Evolutionary conservation across 64 coral and sea anemone species (phyloP), one percentile per base, ranked within the genome.

Genomic region (Actinia equina): DNA sequence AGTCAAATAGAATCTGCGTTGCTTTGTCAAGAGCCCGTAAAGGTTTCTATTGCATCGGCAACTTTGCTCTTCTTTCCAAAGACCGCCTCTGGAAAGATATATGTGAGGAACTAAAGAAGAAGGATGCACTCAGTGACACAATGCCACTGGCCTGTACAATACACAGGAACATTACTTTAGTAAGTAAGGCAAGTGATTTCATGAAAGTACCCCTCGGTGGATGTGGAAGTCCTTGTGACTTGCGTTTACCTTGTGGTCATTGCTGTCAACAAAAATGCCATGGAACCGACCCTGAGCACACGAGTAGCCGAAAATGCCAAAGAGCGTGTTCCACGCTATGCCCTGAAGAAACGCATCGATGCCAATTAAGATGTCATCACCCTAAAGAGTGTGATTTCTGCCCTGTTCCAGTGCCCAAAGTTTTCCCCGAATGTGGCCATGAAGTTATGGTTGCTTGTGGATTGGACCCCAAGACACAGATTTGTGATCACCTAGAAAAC

Each of bases 1-100:
- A 89, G 44, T 89, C 88, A 18, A 89, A 89, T 63, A 89, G 88
- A 84, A 84, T 89, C 51, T 89, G 88, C 19, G 88, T 89, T 53
- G 88, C 88, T 14, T 54, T 89, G 46, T 89, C 88, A 22, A 49
- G 88, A 56, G 88, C 88, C 2, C 88, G 88, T 54, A 44, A 89
- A 77, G 88, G 88, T 57, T 54, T 89, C 46, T 89, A 84, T 22
- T 89, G 88, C 65, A 89, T 89, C 56, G 88, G 88, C 22, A 89
- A 89, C 88, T 84, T 89, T 43, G 74, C 13, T 6, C 59, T 84
- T 23, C 64, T 89, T 20, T 22, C 61, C 15, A 26, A 84, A 70
- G 82, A 52, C 0, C n/a, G 76, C 4, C 63, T 89, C 8, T 89
- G 88, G 88, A 57, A 89, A 41, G 88, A 77, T 2, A 84, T 89